These are phyloP conservation scores for Macropodus opercularis DNA, from an alignment of 2,797 vertebrate species.

Conservation along the genomic window DNA sequence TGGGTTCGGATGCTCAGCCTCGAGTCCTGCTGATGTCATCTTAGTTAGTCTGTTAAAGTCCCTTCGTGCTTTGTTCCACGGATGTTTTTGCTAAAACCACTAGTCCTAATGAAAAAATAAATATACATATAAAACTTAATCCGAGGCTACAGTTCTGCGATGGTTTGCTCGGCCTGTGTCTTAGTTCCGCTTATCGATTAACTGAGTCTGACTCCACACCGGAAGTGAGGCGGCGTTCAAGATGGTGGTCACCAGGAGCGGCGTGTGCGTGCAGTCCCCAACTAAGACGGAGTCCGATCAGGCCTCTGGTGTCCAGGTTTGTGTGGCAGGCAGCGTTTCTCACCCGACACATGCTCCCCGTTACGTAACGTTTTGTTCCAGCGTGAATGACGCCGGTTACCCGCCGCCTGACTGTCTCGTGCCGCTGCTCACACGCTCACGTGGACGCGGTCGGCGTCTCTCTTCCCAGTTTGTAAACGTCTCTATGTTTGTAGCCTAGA, in stretches of 20 bases:
- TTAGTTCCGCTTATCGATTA: slow-evolving; percentile 10
- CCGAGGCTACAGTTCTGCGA: slow-evolving; percentile 23
- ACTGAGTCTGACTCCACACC: slow-evolving; percentile 34
- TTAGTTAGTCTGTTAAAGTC: too few species aligned
- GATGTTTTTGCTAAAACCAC: too few species aligned
- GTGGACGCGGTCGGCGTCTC: slow-evolving; percentile 29
- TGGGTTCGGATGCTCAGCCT: too few species aligned
- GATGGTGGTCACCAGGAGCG: slow-evolving; percentile 85
- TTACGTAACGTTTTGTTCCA: rapidly evolving
- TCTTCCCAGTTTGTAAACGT: slow-evolving; percentile 35
- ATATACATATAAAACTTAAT: too few species aligned
- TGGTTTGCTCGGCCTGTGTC: slow-evolving; percentile 30
- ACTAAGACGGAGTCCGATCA: slow-evolving; percentile 36
- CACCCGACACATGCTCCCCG: not conserved
- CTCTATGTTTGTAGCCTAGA: not conserved
- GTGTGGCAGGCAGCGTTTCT: rapidly evolving
- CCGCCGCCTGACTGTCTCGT: rapidly evolving
- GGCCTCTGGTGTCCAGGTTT: slow-evolving; percentile 52
- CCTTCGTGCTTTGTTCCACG: too few species aligned
- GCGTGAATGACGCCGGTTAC: not conserved
- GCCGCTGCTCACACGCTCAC: slow-evolving; percentile 36
- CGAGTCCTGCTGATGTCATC: too few species aligned
- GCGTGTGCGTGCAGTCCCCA: slow-evolving; percentile 56
- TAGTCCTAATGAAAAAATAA: too few species aligned
- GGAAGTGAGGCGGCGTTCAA: slow-evolving; percentile 68